Conservation (phyloP, 2,888 invertebrate species). For the Arge pagana region DNA sequence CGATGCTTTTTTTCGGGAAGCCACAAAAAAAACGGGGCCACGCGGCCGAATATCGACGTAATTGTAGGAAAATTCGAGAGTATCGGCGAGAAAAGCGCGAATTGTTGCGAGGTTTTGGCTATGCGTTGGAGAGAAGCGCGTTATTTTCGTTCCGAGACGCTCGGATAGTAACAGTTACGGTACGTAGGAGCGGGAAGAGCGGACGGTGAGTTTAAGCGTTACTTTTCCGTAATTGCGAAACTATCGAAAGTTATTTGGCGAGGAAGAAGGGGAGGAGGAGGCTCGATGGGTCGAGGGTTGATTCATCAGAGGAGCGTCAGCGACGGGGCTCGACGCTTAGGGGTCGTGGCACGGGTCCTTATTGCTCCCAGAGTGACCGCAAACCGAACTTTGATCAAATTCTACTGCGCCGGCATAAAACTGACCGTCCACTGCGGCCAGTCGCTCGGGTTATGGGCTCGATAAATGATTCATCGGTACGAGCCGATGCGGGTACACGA, state of each 20-base stretch:
- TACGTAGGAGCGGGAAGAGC: slow-evolving; percentile 10
- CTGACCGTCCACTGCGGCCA: slow-evolving; percentile 47
- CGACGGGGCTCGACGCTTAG: slow-evolving; percentile 41
- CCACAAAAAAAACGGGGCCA: too few relatives aligned
- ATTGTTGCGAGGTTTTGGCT: slow-evolving; percentile 4
- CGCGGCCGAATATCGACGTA: too few relatives aligned
- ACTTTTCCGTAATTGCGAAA: slow-evolving; percentile 19
- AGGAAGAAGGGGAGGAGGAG: slow-evolving; percentile 6
- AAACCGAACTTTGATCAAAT: slow-evolving; percentile 60
- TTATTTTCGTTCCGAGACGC: too few relatives aligned
- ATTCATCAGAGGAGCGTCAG: slow-evolving; percentile 42
- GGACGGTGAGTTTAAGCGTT: slow-evolving; percentile 14
- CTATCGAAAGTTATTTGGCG: slow-evolving; percentile 14
- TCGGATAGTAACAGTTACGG: too few relatives aligned
- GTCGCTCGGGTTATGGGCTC: slow-evolving; percentile 49
- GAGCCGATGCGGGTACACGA: slow-evolving; percentile 33
- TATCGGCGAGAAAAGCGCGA: slow-evolving; percentile 3
- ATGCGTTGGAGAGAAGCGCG: not conserved
- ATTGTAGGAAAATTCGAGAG: not conserved
- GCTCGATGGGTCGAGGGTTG: slow-evolving; percentile 30
- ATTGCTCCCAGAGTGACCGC: slow-evolving; percentile 59
- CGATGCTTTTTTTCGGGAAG: too few relatives aligned
- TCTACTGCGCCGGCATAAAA: slow-evolving; percentile 58
- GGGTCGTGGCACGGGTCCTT: slow-evolving; percentile 43
- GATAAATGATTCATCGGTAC: slow-evolving; percentile 58